Evolutionary conservation across 1,140 invertebrate genomes (phyloP).

Genomic region (Venturia canescens): DNA sequence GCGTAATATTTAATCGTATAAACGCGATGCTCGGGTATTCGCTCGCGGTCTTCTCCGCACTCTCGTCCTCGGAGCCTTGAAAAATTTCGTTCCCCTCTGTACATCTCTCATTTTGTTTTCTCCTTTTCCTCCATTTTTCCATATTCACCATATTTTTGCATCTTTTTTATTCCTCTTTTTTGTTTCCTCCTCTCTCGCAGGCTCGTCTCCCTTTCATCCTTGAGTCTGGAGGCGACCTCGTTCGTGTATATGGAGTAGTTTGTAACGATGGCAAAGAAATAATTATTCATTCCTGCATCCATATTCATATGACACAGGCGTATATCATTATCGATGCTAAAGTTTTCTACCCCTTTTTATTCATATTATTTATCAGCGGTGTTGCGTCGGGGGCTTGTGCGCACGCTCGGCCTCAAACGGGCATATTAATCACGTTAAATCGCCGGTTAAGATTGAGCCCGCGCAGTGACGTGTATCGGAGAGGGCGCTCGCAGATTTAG

Average conservation of each 20-base stretch:
- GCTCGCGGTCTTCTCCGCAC: too few species aligned
- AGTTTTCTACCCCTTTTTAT: too few species aligned
- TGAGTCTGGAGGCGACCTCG: not conserved
- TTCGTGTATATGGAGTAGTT: not conserved
- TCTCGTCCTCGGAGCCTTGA: too few species aligned
- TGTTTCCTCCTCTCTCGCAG: not conserved
- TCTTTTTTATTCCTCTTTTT: not conserved
- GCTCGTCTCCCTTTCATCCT: not conserved
- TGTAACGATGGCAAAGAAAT: not conserved
- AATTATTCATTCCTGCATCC: conserved; percentile 31
- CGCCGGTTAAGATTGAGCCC: too few species aligned
- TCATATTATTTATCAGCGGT: not conserved
- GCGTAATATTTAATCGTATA: not conserved
- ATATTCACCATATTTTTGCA: conserved; percentile 15
- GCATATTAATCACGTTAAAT: too few species aligned
- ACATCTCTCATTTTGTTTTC: not conserved
- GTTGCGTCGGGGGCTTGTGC: not conserved
- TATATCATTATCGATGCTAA: not conserved
- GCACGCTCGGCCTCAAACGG: not conserved
- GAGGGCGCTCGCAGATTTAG: too few species aligned
- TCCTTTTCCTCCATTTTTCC: not conserved
- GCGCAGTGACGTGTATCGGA: too few species aligned
- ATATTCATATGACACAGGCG: not conserved
- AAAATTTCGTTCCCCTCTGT: too few species aligned
- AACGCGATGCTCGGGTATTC: not conserved